phyloP scores from a whole-genome alignment of 1,140 invertebrate species.

The Drosophila arawakana region DNA sequence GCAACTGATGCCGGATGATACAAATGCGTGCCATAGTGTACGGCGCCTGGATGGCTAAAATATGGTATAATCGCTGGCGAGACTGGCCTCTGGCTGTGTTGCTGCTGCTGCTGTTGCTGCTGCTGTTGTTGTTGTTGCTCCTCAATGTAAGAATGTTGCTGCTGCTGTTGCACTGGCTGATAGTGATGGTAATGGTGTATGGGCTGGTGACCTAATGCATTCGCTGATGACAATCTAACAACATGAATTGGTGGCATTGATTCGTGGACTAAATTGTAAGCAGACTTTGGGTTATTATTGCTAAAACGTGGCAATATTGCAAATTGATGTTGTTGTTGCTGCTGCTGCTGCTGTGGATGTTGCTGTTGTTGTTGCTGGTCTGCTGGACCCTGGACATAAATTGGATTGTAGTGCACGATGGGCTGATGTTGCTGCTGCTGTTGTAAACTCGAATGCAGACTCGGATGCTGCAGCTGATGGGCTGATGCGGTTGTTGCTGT shows the following conservation, averaged over 20 bases:
- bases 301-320: slow-evolving; percentile 75
- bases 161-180: slow-evolving; percentile 37
- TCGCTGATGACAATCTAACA: slow-evolving; percentile 68
- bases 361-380: slow-evolving; percentile 61
- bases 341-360: slow-evolving; percentile 48
- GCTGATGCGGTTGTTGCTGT: slow-evolving; percentile 37
- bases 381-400: slow-evolving; percentile 66
- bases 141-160: slow-evolving; percentile 37
- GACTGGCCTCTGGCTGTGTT: slow-evolving; percentile 27
- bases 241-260: slow-evolving; percentile 66
- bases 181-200: slow-evolving; percentile 68
- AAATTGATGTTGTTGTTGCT: slow-evolving; percentile 71
- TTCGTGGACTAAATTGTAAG: slow-evolving; percentile 61
- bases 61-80: slow-evolving; percentile 71
- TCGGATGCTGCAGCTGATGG: slow-evolving; percentile 8
- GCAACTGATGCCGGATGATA: slow-evolving; percentile 62
- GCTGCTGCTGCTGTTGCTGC: slow-evolving; percentile 18
- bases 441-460: slow-evolving; percentile 3
- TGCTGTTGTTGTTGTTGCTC: slow-evolving; percentile 36
- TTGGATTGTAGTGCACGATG: slow-evolving; percentile 74
- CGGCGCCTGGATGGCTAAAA: slow-evolving; percentile 76
- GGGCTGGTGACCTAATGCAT: slow-evolving; percentile 46
- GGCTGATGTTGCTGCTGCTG: slow-evolving; percentile 55
- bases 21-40: slow-evolving; percentile 78
- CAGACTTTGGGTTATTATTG: slow-evolving; percentile 73